These are phyloP conservation scores for Drosophila recens DNA, from an alignment of 2,888 invertebrate species.

Conservation along the genomic window DNA sequence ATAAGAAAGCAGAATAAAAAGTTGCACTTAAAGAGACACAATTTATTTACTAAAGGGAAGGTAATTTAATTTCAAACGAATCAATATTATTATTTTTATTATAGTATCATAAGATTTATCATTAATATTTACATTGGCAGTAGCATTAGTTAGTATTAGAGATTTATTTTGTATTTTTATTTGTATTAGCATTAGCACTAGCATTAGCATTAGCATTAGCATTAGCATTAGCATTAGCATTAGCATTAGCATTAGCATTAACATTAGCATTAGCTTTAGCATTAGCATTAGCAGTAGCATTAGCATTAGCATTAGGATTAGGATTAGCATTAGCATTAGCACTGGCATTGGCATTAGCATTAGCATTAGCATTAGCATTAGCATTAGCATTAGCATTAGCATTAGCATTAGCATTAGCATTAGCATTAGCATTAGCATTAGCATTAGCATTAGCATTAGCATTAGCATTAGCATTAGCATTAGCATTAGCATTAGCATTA, in stretches of 20 bases:
- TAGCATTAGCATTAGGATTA: background rate
- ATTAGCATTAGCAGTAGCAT: background rate
- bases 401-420: no score
- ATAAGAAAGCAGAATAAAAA: constrained; percentile 13
- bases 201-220: background rate
- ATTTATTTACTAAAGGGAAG: background rate
- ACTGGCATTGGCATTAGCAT: no score
- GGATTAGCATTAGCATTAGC: no score
- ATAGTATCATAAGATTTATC: background rate
- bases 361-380: no score
- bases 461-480: no score
- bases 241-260: background rate
- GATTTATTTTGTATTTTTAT: background rate
- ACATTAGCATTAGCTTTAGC: background rate
- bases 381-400: no score
- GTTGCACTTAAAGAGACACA: background rate
- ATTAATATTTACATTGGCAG: no score
- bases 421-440: no score
- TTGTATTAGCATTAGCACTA: background rate
- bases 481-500: no score
- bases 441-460: no score
- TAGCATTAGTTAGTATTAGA: background rate
- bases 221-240: background rate
- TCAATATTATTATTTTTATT: background rate
- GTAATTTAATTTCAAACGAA: background rate